phyloP scores from a whole-genome alignment of 2,888 invertebrate genomes.

The Spodoptera exigua region DNA sequence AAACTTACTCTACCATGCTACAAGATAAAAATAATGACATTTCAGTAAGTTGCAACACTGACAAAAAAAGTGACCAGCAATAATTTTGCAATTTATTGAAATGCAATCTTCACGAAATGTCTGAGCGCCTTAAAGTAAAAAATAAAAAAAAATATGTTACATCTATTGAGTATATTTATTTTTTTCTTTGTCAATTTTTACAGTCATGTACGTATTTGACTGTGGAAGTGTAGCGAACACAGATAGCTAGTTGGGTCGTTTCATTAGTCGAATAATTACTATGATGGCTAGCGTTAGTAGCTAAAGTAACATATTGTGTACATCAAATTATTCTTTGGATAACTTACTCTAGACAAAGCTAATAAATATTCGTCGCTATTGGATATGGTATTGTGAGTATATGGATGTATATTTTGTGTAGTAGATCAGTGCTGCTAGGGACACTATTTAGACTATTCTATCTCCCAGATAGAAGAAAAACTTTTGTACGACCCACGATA shows the following conservation, averaged over 20 bases:
- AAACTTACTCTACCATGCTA: constrained; percentile 40
- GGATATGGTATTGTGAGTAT: background rate
- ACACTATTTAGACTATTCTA: no score
- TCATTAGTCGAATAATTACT: constrained; percentile 39
- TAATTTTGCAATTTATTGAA: constrained; percentile 40
- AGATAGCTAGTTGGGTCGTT: constrained; percentile 38
- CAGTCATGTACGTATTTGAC: constrained; percentile 14
- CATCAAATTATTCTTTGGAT: constrained; percentile 59
- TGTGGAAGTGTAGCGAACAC: constrained; percentile 11
- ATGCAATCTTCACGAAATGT: constrained; percentile 22
- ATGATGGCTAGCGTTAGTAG: constrained; percentile 43
- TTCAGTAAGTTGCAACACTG: constrained; percentile 47
- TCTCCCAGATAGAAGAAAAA: no score
- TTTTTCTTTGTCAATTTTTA: constrained; percentile 40
- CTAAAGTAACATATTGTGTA: constrained; percentile 42
- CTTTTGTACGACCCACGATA: no score
- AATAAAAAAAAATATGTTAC: constrained; percentile 56
- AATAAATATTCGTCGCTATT: constrained; percentile 22
- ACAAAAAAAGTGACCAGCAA: constrained; percentile 19
- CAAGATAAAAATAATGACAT: constrained; percentile 30
- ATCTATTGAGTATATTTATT: constrained; percentile 60
- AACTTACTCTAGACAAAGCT: constrained; percentile 34
- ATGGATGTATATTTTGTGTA: constrained; percentile 4
- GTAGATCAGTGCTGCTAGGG: background rate
- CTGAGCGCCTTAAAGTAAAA: constrained; percentile 41